A percentile compares a stretch with the other conserved stretches of the same genome.
These are phyloP conservation scores for Neotoxoptera formosana DNA, from an alignment of 1,140 invertebrate genomes.

Conservation along the genomic window DNA sequence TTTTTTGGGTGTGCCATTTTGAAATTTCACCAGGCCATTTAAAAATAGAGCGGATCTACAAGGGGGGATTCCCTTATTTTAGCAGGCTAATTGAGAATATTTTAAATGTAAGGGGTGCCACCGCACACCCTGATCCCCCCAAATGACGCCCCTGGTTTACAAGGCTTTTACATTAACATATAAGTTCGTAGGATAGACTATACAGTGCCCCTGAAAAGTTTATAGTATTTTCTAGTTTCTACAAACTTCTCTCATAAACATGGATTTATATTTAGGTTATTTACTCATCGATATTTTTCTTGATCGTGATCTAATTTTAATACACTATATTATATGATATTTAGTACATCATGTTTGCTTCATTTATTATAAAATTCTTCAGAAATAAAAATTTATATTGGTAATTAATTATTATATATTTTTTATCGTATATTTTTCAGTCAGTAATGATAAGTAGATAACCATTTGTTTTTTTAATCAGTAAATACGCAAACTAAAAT, in stretches of 20 bases:
- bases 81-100: no score
- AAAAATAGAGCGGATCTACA: no score
- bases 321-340: neutral
- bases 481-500: neutral
- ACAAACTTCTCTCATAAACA: neutral
- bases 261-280: neutral
- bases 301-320: neutral
- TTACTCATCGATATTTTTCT: neutral
- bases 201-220: neutral
- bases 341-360: neutral
- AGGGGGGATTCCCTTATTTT: no score
- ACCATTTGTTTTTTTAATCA: neutral
- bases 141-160: no score
- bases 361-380: neutral
- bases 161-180: neutral
- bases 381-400: neutral
- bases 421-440: neutral
- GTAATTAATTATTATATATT: neutral
- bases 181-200: neutral
- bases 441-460: neutral
- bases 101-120: no score
- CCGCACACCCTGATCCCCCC: no score
- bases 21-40: no score
- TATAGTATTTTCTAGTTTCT: neutral
- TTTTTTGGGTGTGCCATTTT: no score